Evolutionary conservation across 2,888 invertebrate genomes (phyloP).

Genomic region (Cerastis rubricosa): DNA sequence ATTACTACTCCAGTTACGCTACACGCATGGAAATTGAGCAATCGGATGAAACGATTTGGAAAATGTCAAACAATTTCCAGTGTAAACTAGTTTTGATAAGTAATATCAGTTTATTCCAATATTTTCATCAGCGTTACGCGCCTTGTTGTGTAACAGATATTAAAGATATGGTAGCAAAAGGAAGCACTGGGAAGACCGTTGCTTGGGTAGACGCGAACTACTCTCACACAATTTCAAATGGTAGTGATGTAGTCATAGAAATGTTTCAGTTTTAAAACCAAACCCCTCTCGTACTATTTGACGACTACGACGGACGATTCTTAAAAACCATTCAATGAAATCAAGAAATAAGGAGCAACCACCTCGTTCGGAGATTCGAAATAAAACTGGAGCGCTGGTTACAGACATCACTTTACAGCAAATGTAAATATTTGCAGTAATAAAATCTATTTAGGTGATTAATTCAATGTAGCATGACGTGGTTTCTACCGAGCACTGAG

Average conservation of each 20-base stretch:
- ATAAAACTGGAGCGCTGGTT: slow-evolving; percentile 74
- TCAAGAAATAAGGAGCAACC: slow-evolving; percentile 50
- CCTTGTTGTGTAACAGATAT: not conserved
- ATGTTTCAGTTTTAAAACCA: slow-evolving; percentile 14
- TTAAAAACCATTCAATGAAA: slow-evolving; percentile 52
- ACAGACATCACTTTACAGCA: slow-evolving; percentile 77
- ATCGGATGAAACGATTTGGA: slow-evolving; percentile 33
- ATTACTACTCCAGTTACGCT: slow-evolving; percentile 34
- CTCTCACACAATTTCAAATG: slow-evolving; percentile 6
- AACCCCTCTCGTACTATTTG: too few relatives aligned
- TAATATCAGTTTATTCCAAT: not conserved
- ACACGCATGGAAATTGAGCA: slow-evolving; percentile 22
- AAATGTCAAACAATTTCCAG: not conserved
- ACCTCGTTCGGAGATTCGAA: slow-evolving; percentile 54
- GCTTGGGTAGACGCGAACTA: not conserved
- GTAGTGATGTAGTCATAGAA: slow-evolving; percentile 24
- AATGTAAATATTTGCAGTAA: slow-evolving; percentile 86
- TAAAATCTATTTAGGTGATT: slow-evolving; percentile 86
- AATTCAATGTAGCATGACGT: slow-evolving; percentile 81
- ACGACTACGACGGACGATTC: slow-evolving; percentile 2
- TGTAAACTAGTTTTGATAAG: not conserved
- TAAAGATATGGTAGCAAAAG: not conserved
- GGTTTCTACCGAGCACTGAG: slow-evolving; percentile 69
- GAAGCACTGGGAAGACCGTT: not conserved
- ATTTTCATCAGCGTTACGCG: not conserved